These are phyloP conservation scores for Pelobates fuscus DNA, from an alignment of 2,113 vertebrate species.

Conservation along the genomic window DNA sequence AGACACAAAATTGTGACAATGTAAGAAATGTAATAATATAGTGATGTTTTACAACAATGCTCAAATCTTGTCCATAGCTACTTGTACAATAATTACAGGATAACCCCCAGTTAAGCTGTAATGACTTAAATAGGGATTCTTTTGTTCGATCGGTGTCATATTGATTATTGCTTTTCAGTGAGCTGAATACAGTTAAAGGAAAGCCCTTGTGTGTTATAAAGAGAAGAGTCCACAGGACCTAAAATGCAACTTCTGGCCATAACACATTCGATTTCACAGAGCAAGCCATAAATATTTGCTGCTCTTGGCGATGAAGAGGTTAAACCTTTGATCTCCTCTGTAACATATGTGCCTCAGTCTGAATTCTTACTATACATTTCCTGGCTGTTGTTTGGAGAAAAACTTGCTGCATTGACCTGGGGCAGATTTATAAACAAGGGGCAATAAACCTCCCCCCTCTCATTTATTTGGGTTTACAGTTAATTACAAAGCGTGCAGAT, in stretches of 20 bases:
- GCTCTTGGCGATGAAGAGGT: conserved; percentile 16
- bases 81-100: no score
- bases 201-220: not conserved
- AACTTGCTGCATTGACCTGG: conserved; percentile 29
- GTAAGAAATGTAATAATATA: no score
- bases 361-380: conserved; percentile 47
- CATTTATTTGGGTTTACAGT: conserved; percentile 46
- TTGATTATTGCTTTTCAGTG: not conserved
- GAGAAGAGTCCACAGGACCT: not conserved
- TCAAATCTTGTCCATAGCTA: no score
- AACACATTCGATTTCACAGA: conserved; percentile 6
- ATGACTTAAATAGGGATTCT: not conserved
- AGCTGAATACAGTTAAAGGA: not conserved
- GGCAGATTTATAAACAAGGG: conserved; percentile 49
- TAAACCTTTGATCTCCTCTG: conserved; percentile 43
- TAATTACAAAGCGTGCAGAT: conserved; percentile 48
- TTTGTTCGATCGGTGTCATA: not conserved
- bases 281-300: conserved; percentile 27
- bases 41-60: no score
- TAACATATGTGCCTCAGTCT: conserved; percentile 42
- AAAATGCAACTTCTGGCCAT: conserved; percentile 2
- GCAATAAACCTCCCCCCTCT: conserved; percentile 36
- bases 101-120: not conserved
- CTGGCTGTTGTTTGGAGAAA: conserved; percentile 22
- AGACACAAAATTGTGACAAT: no score